These are phyloP conservation scores for Cecropterus lyciades DNA, from an alignment of 1,140 invertebrate species.

Conservation along the genomic window DNA sequence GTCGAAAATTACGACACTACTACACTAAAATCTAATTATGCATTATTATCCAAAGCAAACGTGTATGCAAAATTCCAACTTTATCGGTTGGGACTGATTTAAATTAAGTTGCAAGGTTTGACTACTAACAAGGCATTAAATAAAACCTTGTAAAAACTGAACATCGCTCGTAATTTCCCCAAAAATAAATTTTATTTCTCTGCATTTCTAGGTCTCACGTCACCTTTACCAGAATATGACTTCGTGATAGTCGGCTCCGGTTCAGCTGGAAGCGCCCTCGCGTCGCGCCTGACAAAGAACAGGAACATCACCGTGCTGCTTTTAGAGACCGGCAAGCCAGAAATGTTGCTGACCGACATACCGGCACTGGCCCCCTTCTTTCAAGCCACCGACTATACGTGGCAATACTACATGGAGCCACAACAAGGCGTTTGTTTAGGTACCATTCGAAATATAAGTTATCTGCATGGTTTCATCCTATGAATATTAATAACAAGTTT, in stretches of 20 bases:
- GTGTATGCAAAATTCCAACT: no score
- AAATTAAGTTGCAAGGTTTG: no score
- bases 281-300: slow-evolving; percentile 86
- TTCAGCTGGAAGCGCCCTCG: slow-evolving; percentile 85
- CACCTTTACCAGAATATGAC: slow-evolving; percentile 86
- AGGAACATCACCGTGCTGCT: slow-evolving; percentile 86
- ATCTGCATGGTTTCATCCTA: no score
- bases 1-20: no score
- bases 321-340: slow-evolving; percentile 87
- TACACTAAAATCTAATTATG: no score
- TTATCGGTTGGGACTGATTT: no score
- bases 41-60: no score
- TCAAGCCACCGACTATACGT: slow-evolving; percentile 87
- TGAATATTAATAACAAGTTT: no score
- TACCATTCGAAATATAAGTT: slow-evolving; percentile 35
- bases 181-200: not conserved
- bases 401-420: slow-evolving; percentile 89
- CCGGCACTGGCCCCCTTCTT: slow-evolving; percentile 86
- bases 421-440: slow-evolving; percentile 86
- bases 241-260: slow-evolving; percentile 94
- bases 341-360: slow-evolving; percentile 87
- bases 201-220: slow-evolving; percentile 53
- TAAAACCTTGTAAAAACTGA: no score
- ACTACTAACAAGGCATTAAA: no score
- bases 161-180: not conserved